A percentile compares a stretch with the other conserved stretches of the same genome.
Evolutionary conservation across 1,140 invertebrate genomes (phyloP).

Genomic region (Myzus persicae): DNA sequence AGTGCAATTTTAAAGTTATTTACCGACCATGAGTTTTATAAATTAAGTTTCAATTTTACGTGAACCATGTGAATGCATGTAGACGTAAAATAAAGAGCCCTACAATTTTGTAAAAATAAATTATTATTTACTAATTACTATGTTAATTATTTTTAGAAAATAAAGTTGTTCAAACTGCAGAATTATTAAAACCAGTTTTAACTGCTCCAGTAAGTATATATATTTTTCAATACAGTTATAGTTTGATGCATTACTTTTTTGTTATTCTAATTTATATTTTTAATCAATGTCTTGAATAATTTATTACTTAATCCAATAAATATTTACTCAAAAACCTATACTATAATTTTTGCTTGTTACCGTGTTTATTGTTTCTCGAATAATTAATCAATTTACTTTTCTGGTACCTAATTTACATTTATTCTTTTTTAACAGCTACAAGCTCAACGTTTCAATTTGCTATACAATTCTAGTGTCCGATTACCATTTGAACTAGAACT

Average conservation of each 20-base stretch:
- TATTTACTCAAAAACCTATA: background rate
- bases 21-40: no score
- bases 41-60: no score
- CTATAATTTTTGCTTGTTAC: background rate
- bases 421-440: constrained; percentile 27
- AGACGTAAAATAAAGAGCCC: no score
- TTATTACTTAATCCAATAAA: background rate
- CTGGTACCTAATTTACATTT: background rate
- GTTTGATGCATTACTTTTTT: background rate
- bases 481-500: constrained; percentile 46
- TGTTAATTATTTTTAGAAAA: constrained; percentile 22
- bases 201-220: constrained; percentile 35
- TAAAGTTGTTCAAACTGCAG: constrained; percentile 10
- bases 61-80: no score
- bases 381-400: background rate
- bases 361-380: background rate
- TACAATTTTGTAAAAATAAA: no score
- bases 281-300: background rate
- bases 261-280: background rate
- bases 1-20: background rate
- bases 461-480: constrained; percentile 24
- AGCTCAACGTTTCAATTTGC: constrained; percentile 16
- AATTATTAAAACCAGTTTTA: constrained; percentile 20
- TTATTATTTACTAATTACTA: background rate
- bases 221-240: background rate